Evolutionary conservation across 2,113 vertebrate species (phyloP).

Genomic region (Lycocorax pyrrhopterus): DNA sequence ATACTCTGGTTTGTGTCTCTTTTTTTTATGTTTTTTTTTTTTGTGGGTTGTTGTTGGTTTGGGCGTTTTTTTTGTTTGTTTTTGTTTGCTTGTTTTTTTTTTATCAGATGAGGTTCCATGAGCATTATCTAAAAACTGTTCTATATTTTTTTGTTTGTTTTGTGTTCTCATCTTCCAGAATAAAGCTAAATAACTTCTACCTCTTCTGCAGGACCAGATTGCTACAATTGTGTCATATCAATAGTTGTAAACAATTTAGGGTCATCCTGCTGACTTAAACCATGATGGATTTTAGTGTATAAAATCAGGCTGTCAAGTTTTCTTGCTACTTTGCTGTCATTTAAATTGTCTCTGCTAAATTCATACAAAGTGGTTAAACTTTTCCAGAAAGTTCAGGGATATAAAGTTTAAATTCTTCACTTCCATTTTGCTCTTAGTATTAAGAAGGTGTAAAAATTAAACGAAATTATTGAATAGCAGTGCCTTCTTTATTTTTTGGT

Average conservation of each 20-base stretch:
- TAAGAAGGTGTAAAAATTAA: neutral
- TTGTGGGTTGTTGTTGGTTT: neutral
- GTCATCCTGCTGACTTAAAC: neutral
- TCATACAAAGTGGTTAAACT: neutral
- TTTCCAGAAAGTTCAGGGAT: neutral
- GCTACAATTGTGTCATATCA: neutral
- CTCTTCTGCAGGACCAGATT: neutral
- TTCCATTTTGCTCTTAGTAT: neutral
- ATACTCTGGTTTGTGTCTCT: accelerated
- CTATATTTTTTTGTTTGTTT: neutral
- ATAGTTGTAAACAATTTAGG: neutral
- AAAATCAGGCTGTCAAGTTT: neutral
- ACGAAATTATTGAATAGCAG: neutral
- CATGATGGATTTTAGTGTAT: neutral
- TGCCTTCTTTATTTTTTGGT: neutral
- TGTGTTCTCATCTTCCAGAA: neutral
- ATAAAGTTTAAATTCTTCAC: neutral
- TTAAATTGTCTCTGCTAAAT: neutral
- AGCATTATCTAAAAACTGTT: neutral
- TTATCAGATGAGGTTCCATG: neutral
- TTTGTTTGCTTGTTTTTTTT: neutral
- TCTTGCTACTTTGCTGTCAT: neutral
- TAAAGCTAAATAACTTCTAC: neutral
- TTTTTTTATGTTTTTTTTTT: neutral
- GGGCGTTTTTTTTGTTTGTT: neutral